phyloP scores from a whole-genome alignment of 1,140 invertebrate species.

The Monomorium pharaonis region DNA sequence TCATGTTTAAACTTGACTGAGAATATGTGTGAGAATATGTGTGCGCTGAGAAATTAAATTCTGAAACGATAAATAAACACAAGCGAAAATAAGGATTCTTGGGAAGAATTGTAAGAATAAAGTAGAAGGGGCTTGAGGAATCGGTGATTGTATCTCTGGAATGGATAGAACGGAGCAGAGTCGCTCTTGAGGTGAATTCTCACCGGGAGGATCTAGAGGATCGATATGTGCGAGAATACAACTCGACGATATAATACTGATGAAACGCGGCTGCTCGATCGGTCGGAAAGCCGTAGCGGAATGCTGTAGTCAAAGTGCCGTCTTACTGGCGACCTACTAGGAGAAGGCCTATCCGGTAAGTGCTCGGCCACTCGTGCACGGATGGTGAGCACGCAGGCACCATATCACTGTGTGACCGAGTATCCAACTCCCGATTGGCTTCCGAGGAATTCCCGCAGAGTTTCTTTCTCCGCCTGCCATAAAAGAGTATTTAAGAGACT shows the following conservation, averaged over 20 bases:
- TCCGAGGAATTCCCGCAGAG: constrained; percentile 64
- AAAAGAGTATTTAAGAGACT: constrained; percentile 71
- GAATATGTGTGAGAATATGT: not conserved
- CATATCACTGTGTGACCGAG: constrained; percentile 69
- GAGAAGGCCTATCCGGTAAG: constrained; percentile 50
- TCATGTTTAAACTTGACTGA: constrained; percentile 4
- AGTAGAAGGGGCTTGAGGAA: not conserved
- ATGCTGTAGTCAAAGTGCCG: constrained; percentile 48
- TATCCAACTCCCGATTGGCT: constrained; percentile 66
- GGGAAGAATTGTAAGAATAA: not conserved
- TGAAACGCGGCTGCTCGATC: constrained; percentile 50
- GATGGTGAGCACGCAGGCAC: constrained; percentile 63
- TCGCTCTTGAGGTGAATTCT: constrained; percentile 39
- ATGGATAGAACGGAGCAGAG: not conserved
- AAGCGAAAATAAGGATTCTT: not conserved
- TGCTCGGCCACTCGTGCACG: constrained; percentile 65
- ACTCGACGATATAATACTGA: constrained; percentile 35
- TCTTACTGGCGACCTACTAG: constrained; percentile 61
- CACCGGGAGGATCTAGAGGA: constrained; percentile 4
- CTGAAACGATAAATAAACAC: not conserved
- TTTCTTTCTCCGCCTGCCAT: constrained; percentile 47
- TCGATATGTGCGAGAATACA: constrained; percentile 6
- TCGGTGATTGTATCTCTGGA: constrained; percentile 1
- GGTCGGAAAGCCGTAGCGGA: constrained; percentile 57
- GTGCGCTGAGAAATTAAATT: too few species aligned